Evolutionary conservation across 2,888 invertebrate genomes (phyloP), one percentile per base, ranked within the genome.

Genomic region (Zygogramma bicolorata): DNA sequence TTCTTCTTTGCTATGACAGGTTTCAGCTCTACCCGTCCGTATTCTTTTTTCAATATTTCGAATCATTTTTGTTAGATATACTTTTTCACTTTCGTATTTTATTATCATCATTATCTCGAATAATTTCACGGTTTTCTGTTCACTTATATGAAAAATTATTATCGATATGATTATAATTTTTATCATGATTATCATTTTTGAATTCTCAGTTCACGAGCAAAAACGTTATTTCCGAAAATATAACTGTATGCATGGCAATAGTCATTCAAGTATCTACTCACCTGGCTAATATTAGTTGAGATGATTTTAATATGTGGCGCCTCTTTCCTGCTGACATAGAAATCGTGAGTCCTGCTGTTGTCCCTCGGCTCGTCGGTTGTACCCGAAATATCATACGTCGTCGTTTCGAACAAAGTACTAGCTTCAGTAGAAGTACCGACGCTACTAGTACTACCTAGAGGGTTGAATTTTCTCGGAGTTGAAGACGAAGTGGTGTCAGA

Each of bases 321-420:
- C 74, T 86, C 87, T 65, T 84, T 81, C 75, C 84, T 86, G 74
- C 81, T 84, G 49, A 85, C 77, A 77, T 86, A 86, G 80, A 89
- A 89, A 62, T 87, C 84, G 79, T 86, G 84, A 69, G 84, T 82
- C 87, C 88, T 84, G 87, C 90, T 84, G 88, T 89, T 83, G 86
- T 90, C 82, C 87, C 90, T 86, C 81, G 88, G 80, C 82, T 88
- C 81, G 81, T 86, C 85, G 84, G 89, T 83, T 85, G 86, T 82
- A 87, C 89, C 77, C 86, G 88, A 84, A 87, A 89, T 79, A 87
- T 90, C 82, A 87, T 89, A 82, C 86, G 89, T 88, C 73, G 90
- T 90, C 61, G 90, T 89, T 77, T 90, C 91, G 79, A 88, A 88
- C 70, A 89, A 88, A 59, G 90, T 83, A 71, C 84, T 84, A 7